These are phyloP conservation scores for Serrognathus titanus DNA, from an alignment of 2,888 invertebrate genomes.

Conservation along the genomic window DNA sequence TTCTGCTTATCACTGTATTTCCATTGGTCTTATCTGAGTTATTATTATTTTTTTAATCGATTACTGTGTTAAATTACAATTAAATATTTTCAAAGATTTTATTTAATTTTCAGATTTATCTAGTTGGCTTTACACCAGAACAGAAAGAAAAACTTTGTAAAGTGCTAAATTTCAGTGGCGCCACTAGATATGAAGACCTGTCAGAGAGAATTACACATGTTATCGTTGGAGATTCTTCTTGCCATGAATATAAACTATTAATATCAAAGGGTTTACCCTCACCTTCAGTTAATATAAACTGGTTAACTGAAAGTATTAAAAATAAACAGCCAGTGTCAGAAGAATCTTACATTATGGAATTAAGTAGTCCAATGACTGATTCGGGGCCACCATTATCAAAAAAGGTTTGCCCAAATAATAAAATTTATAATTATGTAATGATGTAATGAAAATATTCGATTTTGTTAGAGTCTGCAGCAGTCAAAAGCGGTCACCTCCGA, in stretches of 20 bases:
- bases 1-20: too few species aligned
- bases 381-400: constrained; percentile 58
- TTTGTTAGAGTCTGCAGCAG: constrained; percentile 40
- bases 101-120: constrained; percentile 57
- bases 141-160: constrained; percentile 66
- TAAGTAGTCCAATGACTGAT: constrained; percentile 16
- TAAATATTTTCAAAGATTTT: too few species aligned
- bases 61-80: too few species aligned
- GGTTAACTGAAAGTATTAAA: constrained; percentile 73
- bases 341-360: constrained; percentile 43
- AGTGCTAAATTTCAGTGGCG: constrained; percentile 76
- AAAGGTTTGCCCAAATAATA: constrained; percentile 44
- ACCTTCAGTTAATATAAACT: constrained; percentile 64
- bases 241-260: constrained; percentile 49
- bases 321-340: constrained; percentile 58
- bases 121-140: constrained; percentile 63
- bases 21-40: too few species aligned
- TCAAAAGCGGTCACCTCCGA: constrained; percentile 32
- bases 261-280: constrained; percentile 28
- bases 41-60: too few species aligned
- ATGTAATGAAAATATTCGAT: neutral
- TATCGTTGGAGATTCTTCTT: constrained; percentile 62
- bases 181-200: constrained; percentile 73
- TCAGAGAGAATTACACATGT: constrained; percentile 78
- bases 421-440: neutral